Base-by-base conservation (phyloP, 2,113 vertebrate genomes). In the Zosterops japonicus region DNA sequence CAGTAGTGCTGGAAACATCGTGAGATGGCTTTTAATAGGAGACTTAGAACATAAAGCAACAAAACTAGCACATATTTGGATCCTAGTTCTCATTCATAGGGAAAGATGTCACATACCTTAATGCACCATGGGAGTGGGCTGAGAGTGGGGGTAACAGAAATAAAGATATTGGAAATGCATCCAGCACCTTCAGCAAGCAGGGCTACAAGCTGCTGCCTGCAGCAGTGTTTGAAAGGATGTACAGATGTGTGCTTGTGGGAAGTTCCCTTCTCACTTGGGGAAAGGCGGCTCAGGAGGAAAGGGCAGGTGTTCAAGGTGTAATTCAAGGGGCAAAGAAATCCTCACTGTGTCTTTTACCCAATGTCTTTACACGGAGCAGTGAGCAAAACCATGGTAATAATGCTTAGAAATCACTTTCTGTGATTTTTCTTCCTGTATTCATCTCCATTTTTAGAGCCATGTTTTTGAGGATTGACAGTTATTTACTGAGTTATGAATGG, bases 271-370 rank as follows among this genome's bases (percentile, higher is more conserved):
- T 53, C 14, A 17, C 20, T 2, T 18, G 7, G 25, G 11, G 28
- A 9, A 64, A 28, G 6, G 3, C 13, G 2, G 28, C 31, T 67
- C 9, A 16, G 39, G 46, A 74, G 52, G n/a, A 52, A 24, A 2
- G 5, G 27, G 9, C 12, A 19, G 0, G 0, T 36, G n/a, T 46
- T 60, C 41, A 65, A 25, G 23, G 14, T 5, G 2, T 4, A 19
- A 69, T 22, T 27, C n/a, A 42, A 52, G 36, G 12, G 8, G 9
- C 46, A 50, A 36, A 42, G 13, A 8, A 52, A 56, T 1, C 46
- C 33, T 53, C 12, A 0, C 21, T 49, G 7, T 47, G 29, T 55
- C 36, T 42, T 33, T 59, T 52, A 36, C 5, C 14, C 33, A 11
- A 4, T 23, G 14, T 46, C 35, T 60, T 61, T 61, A 49, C 18